Evolutionary conservation across 2,888 invertebrate species (phyloP), one percentile per base, ranked within the genome.

Genomic region (Drosophila anomalata): DNA sequence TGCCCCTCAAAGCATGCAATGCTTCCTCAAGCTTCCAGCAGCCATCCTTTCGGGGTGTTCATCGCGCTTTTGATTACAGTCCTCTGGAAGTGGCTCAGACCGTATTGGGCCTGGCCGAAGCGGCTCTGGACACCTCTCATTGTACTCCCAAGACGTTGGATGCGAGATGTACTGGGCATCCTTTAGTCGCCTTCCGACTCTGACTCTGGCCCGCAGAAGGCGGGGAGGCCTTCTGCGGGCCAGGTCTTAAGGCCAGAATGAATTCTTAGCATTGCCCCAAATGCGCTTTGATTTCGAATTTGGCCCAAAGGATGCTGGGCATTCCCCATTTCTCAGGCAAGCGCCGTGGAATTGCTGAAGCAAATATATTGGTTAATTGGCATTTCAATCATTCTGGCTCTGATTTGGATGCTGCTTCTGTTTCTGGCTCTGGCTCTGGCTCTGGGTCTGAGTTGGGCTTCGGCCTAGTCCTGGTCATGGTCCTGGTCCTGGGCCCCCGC

Each of bases 341-440:
- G 11, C 12, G 24, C 33, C 2, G 11, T 1, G 17, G 9, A 17
- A 58, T 47, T 31, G 7, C 9, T 33, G 12, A 7, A 44, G 42
- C 33, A 56, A 66, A 73, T 66, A 73, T 77, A 70, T 70, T 77
- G 81, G 61, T 65, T 77, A 79, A 81, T 81, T 85, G 85, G 82
- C 70, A 81, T 81, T 79, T 77, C 52, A 78, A 63, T 59, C 59
- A 85, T 75, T 68, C 20, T 24, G 22, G 4, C 22, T 24, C 22
- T 42, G 9, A 5, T 36, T 39, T 47, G 20, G 59, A 61, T 8
- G n/a, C 3, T 17, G 41, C 2, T 42, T 20, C 33, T 11, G 44
- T 36, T 66, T 44, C 44, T 31, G 44, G 0, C 47, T 44, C 20
- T 59, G 22, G 8, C 29, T 8, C 8, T 7, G 26, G 7, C 6